Base-by-base conservation (phyloP, 2,888 invertebrate genomes). In the Melipona beecheii region DNA sequence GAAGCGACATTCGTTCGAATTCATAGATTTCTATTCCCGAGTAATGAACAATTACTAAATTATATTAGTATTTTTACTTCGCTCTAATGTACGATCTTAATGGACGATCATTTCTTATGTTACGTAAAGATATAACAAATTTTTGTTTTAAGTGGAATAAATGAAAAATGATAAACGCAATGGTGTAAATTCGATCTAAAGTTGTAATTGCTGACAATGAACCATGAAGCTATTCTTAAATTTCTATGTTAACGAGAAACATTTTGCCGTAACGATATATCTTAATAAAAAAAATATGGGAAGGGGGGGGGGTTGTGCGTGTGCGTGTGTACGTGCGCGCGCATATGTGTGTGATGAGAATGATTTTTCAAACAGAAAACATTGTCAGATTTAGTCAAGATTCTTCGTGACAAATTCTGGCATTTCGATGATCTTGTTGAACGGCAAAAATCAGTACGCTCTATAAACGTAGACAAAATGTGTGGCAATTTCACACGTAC, bases 371-470 rank as follows among this genome's bases (percentile, higher is more conserved):
- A 73, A 62, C 49, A 31, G 31, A 68, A 78, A 66, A 74, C 24
- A 83, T 85, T 76, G 72, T 76, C 50, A 74, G 68, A 75, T 52
- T 70, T 70, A 79, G 64, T 83, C 77, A 81, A 87, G 85, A 83
- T 89, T 89, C 90, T 91, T 87, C 87, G 75, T 89, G 86, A 88
- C 80, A 88, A 89, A 86, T 89, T 86, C 84, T 86, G 87, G 81
- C 83, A 84, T 89, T 85, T 66, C 81, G 85, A 84, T 75, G 74
- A 85, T 79, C 78, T 86, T 82, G 70, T 82, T 80, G 86, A 93
- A 93, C 92, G 93, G 93, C 93, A 94, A 93, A 93, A 93, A 93
- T 93, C 93, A 90, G 91, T 91, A 91, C 88, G 86, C 89, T 91
- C 85, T 90, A 90, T 91, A 84, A 86, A 87, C 83, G 90, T 88